Base-by-base conservation (phyloP, 2,797 vertebrate genomes). In the Hipposideros larvatus region DNA sequence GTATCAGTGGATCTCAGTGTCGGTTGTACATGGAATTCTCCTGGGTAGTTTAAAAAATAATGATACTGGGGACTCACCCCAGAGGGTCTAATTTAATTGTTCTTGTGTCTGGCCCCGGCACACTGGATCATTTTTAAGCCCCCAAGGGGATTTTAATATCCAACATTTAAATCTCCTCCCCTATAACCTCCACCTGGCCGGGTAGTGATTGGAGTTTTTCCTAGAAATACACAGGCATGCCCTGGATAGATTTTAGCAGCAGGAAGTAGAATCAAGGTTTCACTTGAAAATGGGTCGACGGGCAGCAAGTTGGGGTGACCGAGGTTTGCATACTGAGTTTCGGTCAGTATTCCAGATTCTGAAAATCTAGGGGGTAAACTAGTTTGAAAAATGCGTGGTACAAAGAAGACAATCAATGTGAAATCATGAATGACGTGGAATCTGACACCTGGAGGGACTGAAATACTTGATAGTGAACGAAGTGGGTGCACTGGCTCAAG, bases 381-480 rank as follows among this genome's bases (percentile, higher is more conserved):
- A 46, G 59, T 91, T 88, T 48, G 28, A 53, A 91, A 84, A 22
- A 68, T 61, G 7, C 37, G 22, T 70, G 15, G 9, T 11, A 48
- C 10, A 43, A 19, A 78, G 46, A 65, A 5, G 61, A 51, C 48
- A 51, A 48, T 55, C 22, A 46, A 22, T 37, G 65, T 6, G 70
- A 89, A 77, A 18, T 53, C 73, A 21, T 48, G 19, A 53, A 55
- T 46, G 14, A 53, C 28, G 9, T 48, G 48, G 11, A 87, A 28
- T 86, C 31, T n/a, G 37, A 53, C 4, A 70, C 10, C 15, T 43
- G 28, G n/a, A 70, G 34, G 34, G 75, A 91, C 26, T 87, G 75
- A 68, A 92, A 70, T 90, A 41, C 11, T 85, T 86, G 48, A 83
- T 66, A 86, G 37, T 87, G 51, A 84, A 78, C 55, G 34, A 78